These are phyloP conservation scores for Tyto alba DNA, from an alignment of 2,113 vertebrate genomes.

Conservation along the genomic window DNA sequence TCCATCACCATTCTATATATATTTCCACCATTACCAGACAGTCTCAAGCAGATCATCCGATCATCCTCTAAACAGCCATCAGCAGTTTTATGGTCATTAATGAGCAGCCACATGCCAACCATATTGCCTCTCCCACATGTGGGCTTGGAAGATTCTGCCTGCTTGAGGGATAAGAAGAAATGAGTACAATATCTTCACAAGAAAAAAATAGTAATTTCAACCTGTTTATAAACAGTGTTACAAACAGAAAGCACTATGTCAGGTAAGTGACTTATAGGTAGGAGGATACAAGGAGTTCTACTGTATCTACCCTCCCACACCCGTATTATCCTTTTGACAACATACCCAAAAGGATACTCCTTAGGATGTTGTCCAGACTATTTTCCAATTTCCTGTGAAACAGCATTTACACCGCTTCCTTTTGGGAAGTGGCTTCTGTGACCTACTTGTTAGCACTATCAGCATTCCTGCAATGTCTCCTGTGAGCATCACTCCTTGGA, in stretches of 20 bases:
- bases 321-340: not conserved
- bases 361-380: no score
- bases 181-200: not conserved
- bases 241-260: constrained; percentile 9
- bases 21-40: not conserved
- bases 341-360: not conserved
- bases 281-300: not conserved
- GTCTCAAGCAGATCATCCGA: not conserved
- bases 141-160: not conserved
- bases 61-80: not conserved
- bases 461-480: not conserved
- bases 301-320: not conserved
- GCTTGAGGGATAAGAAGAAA: not conserved
- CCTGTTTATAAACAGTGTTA: not conserved
- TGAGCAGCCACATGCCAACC: not conserved
- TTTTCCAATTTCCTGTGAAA: no score
- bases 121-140: no score
- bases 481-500: not conserved
- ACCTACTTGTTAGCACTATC: not conserved
- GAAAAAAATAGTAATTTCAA: not conserved
- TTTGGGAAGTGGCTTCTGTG: not conserved
- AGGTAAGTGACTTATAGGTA: constrained; percentile 10
- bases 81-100: not conserved
- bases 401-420: not conserved
- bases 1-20: not conserved